Evolutionary conservation across 2,113 vertebrate species (phyloP).

Genomic region (Galemys pyrenaicus): DNA sequence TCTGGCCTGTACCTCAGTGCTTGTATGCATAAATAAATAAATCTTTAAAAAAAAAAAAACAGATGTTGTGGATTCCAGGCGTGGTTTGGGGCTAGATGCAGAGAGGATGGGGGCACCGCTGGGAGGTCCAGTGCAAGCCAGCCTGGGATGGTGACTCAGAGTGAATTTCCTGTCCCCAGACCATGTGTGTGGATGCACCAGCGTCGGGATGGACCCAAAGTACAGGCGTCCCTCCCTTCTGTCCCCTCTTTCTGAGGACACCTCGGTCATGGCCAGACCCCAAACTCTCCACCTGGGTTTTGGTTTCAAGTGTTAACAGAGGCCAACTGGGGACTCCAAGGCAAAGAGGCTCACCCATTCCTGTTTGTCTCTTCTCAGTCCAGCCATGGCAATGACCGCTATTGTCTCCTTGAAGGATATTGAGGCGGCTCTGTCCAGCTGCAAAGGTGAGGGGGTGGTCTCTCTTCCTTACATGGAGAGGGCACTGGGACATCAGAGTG

Average conservation of each 20-base stretch:
- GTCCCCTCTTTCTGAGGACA: neutral
- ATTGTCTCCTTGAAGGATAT: slow-evolving; percentile 86
- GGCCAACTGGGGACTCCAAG: slow-evolving; percentile 47
- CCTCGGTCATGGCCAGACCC: neutral
- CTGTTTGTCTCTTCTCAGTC: slow-evolving; percentile 73
- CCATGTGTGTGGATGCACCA: accelerated
- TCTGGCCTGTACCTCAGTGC: too few species aligned
- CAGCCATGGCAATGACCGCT: slow-evolving; percentile 84
- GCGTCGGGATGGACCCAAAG: neutral
- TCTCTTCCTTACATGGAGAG: neutral
- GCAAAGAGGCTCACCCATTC: slow-evolving; percentile 56
- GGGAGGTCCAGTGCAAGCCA: neutral
- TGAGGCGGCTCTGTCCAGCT: slow-evolving; percentile 84
- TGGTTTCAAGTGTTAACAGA: neutral
- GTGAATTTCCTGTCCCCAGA: neutral
- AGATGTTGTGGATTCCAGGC: too few species aligned
- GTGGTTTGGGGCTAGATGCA: neutral
- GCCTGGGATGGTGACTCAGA: neutral
- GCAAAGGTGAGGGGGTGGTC: slow-evolving; percentile 83
- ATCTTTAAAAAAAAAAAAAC: too few species aligned
- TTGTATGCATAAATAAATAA: too few species aligned
- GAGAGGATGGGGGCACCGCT: neutral
- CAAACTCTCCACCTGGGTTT: neutral
- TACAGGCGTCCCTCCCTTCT: neutral
- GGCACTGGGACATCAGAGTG: neutral